phyloP scores from a whole-genome alignment of 23 tunicate genomes.

The Ascidia mentula region DNA sequence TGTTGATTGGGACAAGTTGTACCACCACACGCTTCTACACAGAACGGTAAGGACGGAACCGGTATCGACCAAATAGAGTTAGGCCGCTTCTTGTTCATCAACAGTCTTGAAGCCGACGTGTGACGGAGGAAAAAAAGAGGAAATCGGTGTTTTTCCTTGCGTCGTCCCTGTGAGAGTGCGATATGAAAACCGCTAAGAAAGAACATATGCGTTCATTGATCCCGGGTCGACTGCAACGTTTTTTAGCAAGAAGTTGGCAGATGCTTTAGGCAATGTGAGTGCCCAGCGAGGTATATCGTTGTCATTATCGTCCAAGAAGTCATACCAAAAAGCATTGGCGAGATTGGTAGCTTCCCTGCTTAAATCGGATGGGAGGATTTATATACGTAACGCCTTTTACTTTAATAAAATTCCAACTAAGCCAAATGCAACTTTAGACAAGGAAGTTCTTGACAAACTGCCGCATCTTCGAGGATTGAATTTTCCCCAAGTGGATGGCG shows the following conservation, averaged over 20 bases:
- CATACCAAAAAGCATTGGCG: not conserved
- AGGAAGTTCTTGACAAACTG: not conserved
- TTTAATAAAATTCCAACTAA: not conserved
- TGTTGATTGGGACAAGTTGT: not conserved
- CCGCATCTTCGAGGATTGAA: not conserved
- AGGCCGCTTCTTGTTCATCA: not conserved
- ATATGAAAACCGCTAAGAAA: not conserved
- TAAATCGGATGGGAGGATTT: not conserved
- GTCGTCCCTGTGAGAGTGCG: constrained; percentile 14
- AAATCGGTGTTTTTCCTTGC: not conserved
- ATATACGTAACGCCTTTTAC: constrained; percentile 1
- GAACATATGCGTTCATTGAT: constrained; percentile 17
- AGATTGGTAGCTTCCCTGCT: not conserved
- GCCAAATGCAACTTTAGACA: not conserved
- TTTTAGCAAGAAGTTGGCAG: constrained; percentile 5
- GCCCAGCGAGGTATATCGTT: constrained; percentile 6
- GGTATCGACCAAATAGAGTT: not conserved
- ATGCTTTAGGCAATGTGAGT: not conserved
- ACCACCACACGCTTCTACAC: constrained; percentile 11
- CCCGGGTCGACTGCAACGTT: constrained; percentile 16
- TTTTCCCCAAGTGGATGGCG: constrained; percentile 16
- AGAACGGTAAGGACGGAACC: not conserved
- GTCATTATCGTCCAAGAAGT: not conserved
- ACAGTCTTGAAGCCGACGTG: constrained; percentile 3
- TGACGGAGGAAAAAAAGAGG: not conserved